Conservation (phyloP, 2,888 invertebrate genomes). For the Meghimatium bilineatum region DNA sequence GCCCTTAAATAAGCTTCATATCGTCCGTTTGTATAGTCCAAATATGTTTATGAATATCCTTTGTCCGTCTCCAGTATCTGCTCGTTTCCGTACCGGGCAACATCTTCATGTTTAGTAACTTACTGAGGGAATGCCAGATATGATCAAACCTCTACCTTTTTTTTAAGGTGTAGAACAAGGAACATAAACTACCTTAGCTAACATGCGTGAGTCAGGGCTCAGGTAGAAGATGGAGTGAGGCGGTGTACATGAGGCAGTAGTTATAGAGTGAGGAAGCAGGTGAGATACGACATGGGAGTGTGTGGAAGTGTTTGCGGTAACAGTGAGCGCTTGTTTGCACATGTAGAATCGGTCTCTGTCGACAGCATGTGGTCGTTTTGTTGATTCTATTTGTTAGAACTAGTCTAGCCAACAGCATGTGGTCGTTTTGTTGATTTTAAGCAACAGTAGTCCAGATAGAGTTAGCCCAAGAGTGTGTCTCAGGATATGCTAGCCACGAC, state of each 20-base stretch:
- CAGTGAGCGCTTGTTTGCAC: not conserved
- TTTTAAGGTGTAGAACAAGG: too few relatives aligned
- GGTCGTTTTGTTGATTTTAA: too few relatives aligned
- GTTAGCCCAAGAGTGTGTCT: too few relatives aligned
- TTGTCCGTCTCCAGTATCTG: not conserved
- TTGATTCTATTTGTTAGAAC: not conserved
- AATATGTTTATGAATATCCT: not conserved
- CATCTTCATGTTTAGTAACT: not conserved
- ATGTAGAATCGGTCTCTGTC: not conserved
- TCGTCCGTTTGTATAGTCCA: too few relatives aligned
- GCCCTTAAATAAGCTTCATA: too few relatives aligned
- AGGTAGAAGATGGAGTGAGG: too few relatives aligned
- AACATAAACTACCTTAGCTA: too few relatives aligned
- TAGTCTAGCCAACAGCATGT: not conserved
- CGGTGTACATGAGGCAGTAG: not conserved
- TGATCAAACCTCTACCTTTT: too few relatives aligned
- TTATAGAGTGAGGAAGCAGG: not conserved
- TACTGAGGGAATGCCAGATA: not conserved
- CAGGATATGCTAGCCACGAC: too few relatives aligned
- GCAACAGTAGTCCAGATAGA: too few relatives aligned
- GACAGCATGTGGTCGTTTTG: not conserved
- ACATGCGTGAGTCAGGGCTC: too few relatives aligned
- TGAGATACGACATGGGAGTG: not conserved
- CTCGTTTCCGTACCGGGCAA: not conserved
- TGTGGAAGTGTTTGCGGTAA: not conserved